Conservation (phyloP, 2,888 invertebrate species). For the Actias luna region DNA sequence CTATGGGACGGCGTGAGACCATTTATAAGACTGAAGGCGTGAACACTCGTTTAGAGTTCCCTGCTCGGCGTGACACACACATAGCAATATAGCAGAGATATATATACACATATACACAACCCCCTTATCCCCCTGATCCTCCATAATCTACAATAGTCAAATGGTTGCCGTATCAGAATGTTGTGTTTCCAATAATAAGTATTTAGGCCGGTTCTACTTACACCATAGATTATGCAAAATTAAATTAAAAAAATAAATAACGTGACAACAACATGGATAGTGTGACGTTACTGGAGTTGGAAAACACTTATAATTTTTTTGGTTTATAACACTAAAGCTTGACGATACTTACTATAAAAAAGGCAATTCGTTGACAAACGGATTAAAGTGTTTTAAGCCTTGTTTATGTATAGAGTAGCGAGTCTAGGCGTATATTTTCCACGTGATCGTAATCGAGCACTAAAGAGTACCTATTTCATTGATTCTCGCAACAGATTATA, state of each 20-base stretch:
- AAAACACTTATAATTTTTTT: no score
- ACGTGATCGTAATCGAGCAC: no score
- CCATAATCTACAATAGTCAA: slow-evolving; percentile 76
- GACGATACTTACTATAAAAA: no score
- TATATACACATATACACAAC: slow-evolving; percentile 66
- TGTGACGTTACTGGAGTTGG: not conserved
- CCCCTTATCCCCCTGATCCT: slow-evolving; percentile 56
- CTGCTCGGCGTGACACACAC: slow-evolving; percentile 53
- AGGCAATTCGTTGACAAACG: no score
- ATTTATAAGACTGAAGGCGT: slow-evolving; percentile 68
- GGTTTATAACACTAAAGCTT: no score
- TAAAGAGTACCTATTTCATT: no score
- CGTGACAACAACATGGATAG: no score
- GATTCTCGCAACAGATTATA: no score
- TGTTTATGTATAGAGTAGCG: no score
- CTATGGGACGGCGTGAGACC: slow-evolving; percentile 22
- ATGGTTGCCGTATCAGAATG: slow-evolving; percentile 47
- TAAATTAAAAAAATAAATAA: not conserved
- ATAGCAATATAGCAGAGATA: slow-evolving; percentile 69
- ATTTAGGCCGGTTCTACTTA: slow-evolving; percentile 14
- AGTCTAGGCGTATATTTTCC: no score
- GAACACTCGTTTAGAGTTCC: slow-evolving; percentile 47
- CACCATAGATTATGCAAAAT: not conserved
- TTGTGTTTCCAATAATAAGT: slow-evolving; percentile 41
- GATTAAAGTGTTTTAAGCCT: no score